These are phyloP conservation scores for Epizoanthus stellaris DNA, from an alignment of 92 coral and sea anemone species.

Conservation along the genomic window DNA sequence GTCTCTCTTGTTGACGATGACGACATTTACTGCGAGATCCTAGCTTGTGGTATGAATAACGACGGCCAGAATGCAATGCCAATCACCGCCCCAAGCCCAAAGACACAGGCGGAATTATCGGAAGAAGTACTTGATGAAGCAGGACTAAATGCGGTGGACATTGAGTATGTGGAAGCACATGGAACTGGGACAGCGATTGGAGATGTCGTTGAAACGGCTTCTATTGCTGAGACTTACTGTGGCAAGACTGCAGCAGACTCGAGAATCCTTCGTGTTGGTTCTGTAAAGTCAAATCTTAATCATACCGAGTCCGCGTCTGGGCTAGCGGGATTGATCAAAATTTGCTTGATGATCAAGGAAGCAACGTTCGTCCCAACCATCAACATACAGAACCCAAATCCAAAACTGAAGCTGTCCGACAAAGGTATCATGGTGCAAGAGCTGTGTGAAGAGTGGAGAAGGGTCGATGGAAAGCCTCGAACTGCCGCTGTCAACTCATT, in stretches of 20 bases:
- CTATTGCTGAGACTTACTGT: constrained; percentile 71
- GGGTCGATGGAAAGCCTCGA: constrained; percentile 61
- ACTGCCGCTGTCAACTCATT: constrained; percentile 83
- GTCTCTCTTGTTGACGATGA: constrained; percentile 63
- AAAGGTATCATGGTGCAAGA: constrained; percentile 78
- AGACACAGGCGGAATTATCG: constrained; percentile 73
- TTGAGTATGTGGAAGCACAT: constrained; percentile 85
- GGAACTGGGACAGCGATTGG: constrained; percentile 94
- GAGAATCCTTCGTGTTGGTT: constrained; percentile 70
- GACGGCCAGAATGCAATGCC: constrained; percentile 91
- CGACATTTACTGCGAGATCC: constrained; percentile 73
- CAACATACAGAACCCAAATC: constrained; percentile 61
- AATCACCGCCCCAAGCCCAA: constrained; percentile 86
- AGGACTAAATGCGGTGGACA: constrained; percentile 58
- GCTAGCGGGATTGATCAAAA: constrained; percentile 79
- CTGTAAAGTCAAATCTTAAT: constrained; percentile 85
- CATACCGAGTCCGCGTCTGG: constrained; percentile 91
- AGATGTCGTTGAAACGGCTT: constrained; percentile 77
- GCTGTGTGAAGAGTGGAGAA: constrained; percentile 64
- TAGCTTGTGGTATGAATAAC: constrained; percentile 88
- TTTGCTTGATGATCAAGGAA: constrained; percentile 81
- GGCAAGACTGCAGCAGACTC: constrained; percentile 23
- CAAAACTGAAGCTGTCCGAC: constrained; percentile 67
- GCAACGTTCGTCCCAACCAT: constrained; percentile 74
- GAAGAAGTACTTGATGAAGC: constrained; percentile 68